phyloP scores from a whole-genome alignment of 2,797 vertebrate genomes.

The Phoeniculus purpureus region DNA sequence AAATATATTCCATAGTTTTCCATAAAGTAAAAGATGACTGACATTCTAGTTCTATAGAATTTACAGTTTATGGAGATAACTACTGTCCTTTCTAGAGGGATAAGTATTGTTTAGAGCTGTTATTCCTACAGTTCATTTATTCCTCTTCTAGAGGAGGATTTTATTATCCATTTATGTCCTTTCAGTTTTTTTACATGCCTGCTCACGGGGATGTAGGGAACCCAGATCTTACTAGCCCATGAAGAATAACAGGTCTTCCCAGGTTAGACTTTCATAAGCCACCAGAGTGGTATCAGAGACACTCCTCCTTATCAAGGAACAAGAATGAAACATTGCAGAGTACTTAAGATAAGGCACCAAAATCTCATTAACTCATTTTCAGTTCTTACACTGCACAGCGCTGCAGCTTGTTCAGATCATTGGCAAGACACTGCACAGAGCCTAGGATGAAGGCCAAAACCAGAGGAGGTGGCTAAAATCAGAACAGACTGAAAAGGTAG shows the following conservation, averaged over 20 bases:
- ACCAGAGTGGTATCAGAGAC: background rate
- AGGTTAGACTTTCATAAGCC: background rate
- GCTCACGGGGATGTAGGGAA: background rate
- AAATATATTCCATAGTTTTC: constrained; percentile 39
- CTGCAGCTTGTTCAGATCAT: background rate
- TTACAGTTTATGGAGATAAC: background rate
- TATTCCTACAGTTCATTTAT: background rate
- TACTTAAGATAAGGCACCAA: background rate
- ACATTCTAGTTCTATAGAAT: background rate
- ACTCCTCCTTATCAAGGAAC: background rate
- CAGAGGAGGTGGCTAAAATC: background rate
- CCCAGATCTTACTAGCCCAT: background rate
- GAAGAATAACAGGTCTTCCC: background rate
- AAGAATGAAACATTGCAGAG: background rate
- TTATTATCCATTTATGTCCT: background rate
- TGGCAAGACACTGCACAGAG: background rate
- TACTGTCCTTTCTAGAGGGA: too few species aligned
- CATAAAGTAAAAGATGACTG: constrained; percentile 21
- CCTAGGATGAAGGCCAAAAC: background rate
- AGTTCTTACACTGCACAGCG: background rate
- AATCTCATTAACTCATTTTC: background rate
- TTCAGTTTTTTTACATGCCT: background rate
- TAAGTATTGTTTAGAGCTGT: background rate
- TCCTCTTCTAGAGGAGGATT: background rate
- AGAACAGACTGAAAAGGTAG: background rate